Percentiles rank a stretch among this genome's conserved stretches.
phyloP scores from a whole-genome alignment of 1,140 invertebrate species.

The Pachyrhynchus sulphureomaculatus region DNA sequence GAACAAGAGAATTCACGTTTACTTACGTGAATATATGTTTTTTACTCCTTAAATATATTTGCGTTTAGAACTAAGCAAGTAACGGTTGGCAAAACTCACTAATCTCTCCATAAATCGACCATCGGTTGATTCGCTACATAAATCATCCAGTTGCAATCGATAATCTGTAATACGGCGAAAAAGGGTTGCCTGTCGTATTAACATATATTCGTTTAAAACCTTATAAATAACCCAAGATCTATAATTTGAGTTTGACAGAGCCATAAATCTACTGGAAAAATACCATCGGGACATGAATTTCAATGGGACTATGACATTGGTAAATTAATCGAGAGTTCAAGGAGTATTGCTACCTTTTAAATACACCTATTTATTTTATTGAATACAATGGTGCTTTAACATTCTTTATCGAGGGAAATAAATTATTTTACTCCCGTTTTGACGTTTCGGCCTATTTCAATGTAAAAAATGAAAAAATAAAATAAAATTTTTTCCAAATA shows the following conservation, averaged over 20 bases:
- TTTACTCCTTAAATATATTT: no score
- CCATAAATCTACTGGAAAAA: slow-evolving; percentile 11
- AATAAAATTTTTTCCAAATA: no score
- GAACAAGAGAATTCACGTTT: no score
- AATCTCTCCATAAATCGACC: background rate
- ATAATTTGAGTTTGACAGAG: background rate
- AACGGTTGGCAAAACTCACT: no score
- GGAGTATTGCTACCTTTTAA: background rate
- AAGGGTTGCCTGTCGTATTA: slow-evolving; percentile 14
- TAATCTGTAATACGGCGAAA: slow-evolving; percentile 10
- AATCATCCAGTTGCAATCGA: slow-evolving; percentile 3
- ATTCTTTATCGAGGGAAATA: no score
- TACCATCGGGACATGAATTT: background rate
- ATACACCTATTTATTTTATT: no score
- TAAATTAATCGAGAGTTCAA: slow-evolving; percentile 5
- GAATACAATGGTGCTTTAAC: no score
- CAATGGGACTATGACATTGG: background rate
- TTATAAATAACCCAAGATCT: slow-evolving; percentile 5
- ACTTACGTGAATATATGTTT: no score
- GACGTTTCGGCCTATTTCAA: no score
- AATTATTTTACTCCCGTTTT: no score
- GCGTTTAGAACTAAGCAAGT: no score
- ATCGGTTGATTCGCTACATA: slow-evolving; percentile 9
- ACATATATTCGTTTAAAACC: slow-evolving; percentile 13
- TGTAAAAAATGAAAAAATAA: no score